phyloP scores from a whole-genome alignment of 1,140 invertebrate species.

The Eupeodes corollae region DNA sequence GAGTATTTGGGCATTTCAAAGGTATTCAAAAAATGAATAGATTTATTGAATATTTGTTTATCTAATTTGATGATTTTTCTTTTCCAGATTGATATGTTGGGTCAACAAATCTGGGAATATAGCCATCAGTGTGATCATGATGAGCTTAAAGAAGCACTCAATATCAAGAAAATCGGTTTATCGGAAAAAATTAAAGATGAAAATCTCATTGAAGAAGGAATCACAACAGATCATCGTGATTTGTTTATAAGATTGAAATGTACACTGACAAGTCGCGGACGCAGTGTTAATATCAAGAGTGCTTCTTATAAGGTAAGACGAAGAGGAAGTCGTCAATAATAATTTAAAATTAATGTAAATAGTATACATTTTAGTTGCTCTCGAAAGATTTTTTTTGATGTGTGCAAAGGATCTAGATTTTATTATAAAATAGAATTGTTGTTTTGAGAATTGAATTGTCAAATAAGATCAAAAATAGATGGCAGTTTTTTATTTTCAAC shows the following conservation, averaged over 20 bases:
- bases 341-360: too few species aligned
- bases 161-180: constrained; percentile 20
- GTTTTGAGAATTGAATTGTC: too few species aligned
- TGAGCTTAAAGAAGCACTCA: constrained; percentile 72
- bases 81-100: constrained; percentile 82
- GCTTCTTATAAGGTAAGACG: constrained; percentile 77
- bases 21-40: constrained; percentile 41
- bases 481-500: too few species aligned
- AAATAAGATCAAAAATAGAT: too few species aligned
- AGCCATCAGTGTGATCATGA: constrained; percentile 91
- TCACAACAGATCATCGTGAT: constrained; percentile 39
- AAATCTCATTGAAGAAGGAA: constrained; percentile 26
- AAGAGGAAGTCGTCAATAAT: too few species aligned
- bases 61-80: constrained; percentile 3
- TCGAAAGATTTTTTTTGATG: too few species aligned
- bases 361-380: too few species aligned
- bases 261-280: constrained; percentile 78
- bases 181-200: constrained; percentile 41
- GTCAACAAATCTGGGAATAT: constrained; percentile 87
- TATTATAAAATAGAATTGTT: too few species aligned
- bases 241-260: constrained; percentile 83
- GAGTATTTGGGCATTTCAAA: constrained; percentile 82
- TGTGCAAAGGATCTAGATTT: too few species aligned
- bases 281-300: constrained; percentile 84
- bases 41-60: constrained; percentile 1